These are phyloP conservation scores for Hippolais icterina DNA, from an alignment of 2,113 vertebrate genomes.

Conservation along the genomic window DNA sequence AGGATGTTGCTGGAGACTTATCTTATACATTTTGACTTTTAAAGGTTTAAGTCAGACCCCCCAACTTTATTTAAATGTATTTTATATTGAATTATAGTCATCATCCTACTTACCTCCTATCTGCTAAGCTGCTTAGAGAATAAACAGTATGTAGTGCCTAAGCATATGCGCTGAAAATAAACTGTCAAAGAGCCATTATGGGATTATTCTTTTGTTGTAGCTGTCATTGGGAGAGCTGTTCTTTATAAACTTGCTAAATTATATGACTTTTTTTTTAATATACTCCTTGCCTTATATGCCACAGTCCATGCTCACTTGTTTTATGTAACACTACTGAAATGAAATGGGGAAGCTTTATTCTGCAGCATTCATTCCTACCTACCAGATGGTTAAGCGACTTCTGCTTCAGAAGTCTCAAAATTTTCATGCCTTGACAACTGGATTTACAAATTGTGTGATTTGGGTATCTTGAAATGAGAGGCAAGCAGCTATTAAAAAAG, in stretches of 20 bases:
- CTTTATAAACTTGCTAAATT: constrained; percentile 1
- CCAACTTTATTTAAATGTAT: constrained; percentile 52
- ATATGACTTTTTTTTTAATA: not conserved
- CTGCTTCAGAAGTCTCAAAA: not conserved
- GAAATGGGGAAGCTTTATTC: not conserved
- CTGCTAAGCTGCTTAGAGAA: constrained; percentile 59
- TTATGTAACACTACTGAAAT: not conserved
- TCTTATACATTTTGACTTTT: constrained; percentile 5
- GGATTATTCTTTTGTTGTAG: constrained; percentile 49
- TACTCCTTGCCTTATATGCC: not conserved
- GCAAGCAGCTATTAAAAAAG: not conserved
- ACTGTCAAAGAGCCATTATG: constrained; percentile 22
- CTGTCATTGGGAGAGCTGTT: not conserved
- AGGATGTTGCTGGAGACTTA: constrained; percentile 5
- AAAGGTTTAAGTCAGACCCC: constrained; percentile 36
- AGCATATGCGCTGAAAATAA: constrained; percentile 19
- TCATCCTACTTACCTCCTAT: constrained; percentile 46
- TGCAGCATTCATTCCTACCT: not conserved
- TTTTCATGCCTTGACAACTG: not conserved
- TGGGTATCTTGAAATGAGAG: not conserved
- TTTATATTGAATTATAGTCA: constrained; percentile 59
- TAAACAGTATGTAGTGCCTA: constrained; percentile 32
- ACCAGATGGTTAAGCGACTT: constrained; percentile 16
- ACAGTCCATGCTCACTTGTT: not conserved
- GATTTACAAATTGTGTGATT: not conserved